These are phyloP conservation scores for Otolemur garnettii DNA, from an alignment of 2,113 vertebrate species.

Conservation along the genomic window DNA sequence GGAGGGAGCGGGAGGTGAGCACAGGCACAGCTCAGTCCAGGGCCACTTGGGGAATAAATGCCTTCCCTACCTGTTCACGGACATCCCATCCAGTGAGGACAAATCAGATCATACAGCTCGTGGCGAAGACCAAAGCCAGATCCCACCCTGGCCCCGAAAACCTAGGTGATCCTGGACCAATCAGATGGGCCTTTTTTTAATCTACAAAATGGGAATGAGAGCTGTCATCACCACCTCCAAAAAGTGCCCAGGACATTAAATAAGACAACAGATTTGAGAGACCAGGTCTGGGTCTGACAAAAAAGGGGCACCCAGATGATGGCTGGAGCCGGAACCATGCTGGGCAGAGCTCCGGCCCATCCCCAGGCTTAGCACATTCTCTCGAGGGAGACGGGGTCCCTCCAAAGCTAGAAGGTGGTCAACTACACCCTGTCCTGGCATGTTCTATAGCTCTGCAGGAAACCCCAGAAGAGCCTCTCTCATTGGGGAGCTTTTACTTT, in stretches of 20 bases:
- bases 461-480: too few relatives aligned
- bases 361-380: rapidly evolving
- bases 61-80: rapidly evolving
- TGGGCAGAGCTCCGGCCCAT: rapidly evolving
- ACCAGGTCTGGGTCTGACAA: rapidly evolving
- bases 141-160: neutral
- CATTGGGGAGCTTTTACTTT: rapidly evolving
- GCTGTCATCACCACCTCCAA: rapidly evolving
- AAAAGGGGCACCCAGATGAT: rapidly evolving
- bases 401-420: rapidly evolving
- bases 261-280: neutral
- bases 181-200: rapidly evolving
- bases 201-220: neutral
- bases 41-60: neutral
- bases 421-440: rapidly evolving
- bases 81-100: rapidly evolving
- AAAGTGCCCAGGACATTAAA: neutral
- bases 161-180: neutral
- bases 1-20: rapidly evolving
- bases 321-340: rapidly evolving
- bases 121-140: neutral
- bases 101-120: rapidly evolving
- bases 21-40: rapidly evolving
- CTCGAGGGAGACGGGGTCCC: neutral
- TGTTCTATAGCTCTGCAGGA: neutral